Base-by-base conservation (phyloP, 2,797 vertebrate genomes). In the Molossus molossus region DNA sequence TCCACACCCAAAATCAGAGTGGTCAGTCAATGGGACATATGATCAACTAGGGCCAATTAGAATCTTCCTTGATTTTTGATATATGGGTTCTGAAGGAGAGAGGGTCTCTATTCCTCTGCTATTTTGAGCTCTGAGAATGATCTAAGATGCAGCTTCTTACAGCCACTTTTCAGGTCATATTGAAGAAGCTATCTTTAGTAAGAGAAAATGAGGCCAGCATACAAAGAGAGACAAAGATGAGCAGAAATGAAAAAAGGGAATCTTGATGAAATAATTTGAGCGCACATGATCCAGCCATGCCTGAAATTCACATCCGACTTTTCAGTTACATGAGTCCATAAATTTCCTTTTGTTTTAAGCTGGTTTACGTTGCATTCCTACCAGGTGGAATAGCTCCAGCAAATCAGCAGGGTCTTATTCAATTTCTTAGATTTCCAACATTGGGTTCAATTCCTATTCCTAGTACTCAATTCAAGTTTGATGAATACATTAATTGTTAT, bases 161-260 rank as follows among this genome's bases (percentile, higher is more conserved):
- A 87, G 62, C 45, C 60, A 21, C 95, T 90, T 58, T 92, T 86
- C 77, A 87, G 86, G 23, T 86, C 64, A 65, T 67, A 53, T 50
- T 72, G 67, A 76, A 93, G 25, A 90, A 62, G 50, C 27, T 94
- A 89, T 91, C 40, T 93, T 96, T 94, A 92, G 69, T 72, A 67
- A 91, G 40, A 90, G 88, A 76, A 95, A 96, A 95, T 91, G 48
- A 83, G 84, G 70, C 27, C 76, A 83, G 37, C 23, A 70, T 23
- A 90, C 45, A 95, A 88, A 91, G 50, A 93, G 53, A 93, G 20
- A 13, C 58, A 77, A 85, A 70, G 15, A 87, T 5, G 23, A 95
- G 10, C 55, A 58, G 76, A 76, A 40, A n/a, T 75, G 33, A 91
- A 93, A 87, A 88, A 96, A 85, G 29, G 45, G 29, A 83, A 33